phyloP scores from a whole-genome alignment of 2,113 vertebrate genomes.

The Elanus axillaris region DNA sequence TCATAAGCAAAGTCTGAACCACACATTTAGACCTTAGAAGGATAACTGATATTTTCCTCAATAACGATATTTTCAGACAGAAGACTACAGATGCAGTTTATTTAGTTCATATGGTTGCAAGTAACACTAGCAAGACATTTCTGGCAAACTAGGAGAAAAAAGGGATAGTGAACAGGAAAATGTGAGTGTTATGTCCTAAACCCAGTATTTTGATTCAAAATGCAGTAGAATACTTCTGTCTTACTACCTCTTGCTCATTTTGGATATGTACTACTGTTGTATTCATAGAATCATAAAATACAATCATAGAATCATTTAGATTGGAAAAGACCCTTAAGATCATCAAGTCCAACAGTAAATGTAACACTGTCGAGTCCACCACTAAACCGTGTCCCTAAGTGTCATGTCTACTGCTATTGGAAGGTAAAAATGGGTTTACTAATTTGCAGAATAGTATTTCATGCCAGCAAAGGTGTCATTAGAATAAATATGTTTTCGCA shows the following conservation, averaged over 20 bases:
- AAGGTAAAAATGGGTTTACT: neutral
- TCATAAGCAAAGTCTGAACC: neutral
- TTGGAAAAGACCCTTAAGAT: neutral
- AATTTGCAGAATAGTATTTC: neutral
- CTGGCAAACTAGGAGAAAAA: neutral
- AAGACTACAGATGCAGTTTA: neutral
- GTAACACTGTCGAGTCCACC: neutral
- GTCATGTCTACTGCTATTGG: neutral
- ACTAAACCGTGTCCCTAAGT: neutral
- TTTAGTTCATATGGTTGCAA: neutral
- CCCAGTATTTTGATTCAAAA: neutral
- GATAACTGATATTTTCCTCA: neutral
- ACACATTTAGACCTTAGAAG: neutral
- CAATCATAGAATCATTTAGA: neutral
- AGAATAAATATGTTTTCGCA: neutral
- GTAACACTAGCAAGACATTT: neutral
- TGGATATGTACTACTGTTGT: neutral
- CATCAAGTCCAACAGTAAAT: fast-evolving
- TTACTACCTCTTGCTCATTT: neutral
- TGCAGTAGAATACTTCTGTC: neutral
- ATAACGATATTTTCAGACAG: neutral
- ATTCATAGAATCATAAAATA: neutral
- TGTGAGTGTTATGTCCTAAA: neutral
- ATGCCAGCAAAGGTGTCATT: neutral
- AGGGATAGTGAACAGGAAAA: neutral